Evolutionary conservation across 1,140 invertebrate species (phyloP).

Genomic region (Eulimnadia texana): DNA sequence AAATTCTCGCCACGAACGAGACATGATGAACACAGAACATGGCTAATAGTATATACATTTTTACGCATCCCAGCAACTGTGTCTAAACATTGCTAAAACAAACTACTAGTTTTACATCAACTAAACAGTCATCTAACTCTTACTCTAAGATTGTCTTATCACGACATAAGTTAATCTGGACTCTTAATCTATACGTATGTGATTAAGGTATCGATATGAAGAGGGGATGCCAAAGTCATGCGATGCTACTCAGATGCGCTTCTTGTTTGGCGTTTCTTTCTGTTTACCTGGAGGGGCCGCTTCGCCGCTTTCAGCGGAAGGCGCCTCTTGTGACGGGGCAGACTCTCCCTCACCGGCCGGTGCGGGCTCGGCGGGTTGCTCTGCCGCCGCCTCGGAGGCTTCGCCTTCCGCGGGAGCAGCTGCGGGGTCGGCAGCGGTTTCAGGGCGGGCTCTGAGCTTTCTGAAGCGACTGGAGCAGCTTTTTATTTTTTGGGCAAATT

Average conservation of each 20-base stretch:
- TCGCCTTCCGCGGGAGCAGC: neutral
- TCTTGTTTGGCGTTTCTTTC: neutral
- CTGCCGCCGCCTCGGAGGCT: neutral
- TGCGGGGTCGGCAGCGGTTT: neutral
- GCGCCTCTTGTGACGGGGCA: neutral
- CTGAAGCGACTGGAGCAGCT: neutral
- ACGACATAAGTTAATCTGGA: no score
- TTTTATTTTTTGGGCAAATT: neutral
- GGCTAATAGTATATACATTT: neutral
- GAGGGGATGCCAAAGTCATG: neutral
- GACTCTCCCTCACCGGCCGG: neutral
- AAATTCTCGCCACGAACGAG: neutral
- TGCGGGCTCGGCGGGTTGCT: neutral
- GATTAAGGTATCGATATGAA: neutral
- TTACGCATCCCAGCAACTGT: neutral
- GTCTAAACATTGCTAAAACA: neutral
- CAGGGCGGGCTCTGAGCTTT: neutral
- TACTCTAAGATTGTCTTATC: no score
- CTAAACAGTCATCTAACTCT: no score
- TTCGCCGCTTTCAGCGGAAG: slow-evolving; percentile 28
- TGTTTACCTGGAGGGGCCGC: slow-evolving; percentile 28
- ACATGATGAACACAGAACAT: neutral
- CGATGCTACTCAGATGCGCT: neutral
- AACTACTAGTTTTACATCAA: no score
- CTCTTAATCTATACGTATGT: no score